Percentiles rank a stretch among this genome's conserved stretches.
These are phyloP conservation scores for Nannobrachium achirus DNA, from an alignment of 2,113 vertebrate genomes.

Conservation along the genomic window DNA sequence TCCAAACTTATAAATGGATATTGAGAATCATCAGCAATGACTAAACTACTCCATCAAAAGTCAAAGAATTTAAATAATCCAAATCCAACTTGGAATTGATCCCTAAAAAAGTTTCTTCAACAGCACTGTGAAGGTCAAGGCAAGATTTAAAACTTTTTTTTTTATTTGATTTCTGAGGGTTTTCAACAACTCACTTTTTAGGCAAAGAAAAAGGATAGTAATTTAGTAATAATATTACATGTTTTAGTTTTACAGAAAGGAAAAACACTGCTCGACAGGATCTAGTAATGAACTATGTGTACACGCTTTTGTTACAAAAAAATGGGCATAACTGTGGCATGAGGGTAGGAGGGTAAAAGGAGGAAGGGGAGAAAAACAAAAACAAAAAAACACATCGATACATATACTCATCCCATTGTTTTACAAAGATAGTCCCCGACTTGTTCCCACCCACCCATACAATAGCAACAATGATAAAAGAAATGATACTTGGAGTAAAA, in stretches of 20 bases:
- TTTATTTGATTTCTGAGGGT: slow-evolving; percentile 73
- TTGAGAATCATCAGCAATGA: too few species aligned
- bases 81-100: background rate
- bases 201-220: slow-evolving; percentile 77
- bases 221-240: slow-evolving; percentile 83
- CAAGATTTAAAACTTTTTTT: slow-evolving; percentile 33
- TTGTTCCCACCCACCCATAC: slow-evolving; percentile 69
- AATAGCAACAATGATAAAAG: slow-evolving; percentile 76
- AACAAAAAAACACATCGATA: slow-evolving; percentile 72
- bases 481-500: slow-evolving; percentile 75
- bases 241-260: slow-evolving; percentile 81
- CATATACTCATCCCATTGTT: slow-evolving; percentile 70
- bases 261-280: slow-evolving; percentile 74
- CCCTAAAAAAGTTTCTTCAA: too few species aligned
- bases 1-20: too few species aligned
- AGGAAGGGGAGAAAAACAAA: slow-evolving; percentile 25
- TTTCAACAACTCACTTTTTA: slow-evolving; percentile 80
- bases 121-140: too few species aligned
- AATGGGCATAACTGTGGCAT: slow-evolving; percentile 63
- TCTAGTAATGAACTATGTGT: slow-evolving; percentile 78
- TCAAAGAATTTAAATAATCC: too few species aligned
- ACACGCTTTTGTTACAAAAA: slow-evolving; percentile 78
- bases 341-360: slow-evolving; percentile 56
- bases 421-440: slow-evolving; percentile 66
- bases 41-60: too few species aligned